Evolutionary conservation across 1,140 invertebrate species (phyloP), one percentile per base, ranked within the genome.

Genomic region (Drosophila mayri): DNA sequence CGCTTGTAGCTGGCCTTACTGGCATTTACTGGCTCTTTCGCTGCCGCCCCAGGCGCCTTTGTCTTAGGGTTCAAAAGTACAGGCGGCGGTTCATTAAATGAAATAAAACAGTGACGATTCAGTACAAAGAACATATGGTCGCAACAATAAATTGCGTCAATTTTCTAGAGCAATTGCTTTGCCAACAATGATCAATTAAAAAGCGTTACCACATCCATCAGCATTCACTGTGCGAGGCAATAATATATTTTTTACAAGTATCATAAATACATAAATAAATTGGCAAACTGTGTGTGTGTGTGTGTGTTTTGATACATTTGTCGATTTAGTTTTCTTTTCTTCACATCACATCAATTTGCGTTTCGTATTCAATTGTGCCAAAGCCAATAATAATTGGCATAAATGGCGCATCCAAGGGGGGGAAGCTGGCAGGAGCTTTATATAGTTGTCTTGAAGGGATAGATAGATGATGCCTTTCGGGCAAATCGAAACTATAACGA

Each of bases 361-460:
- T 87, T 58, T 77, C 50, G 72, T 80, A 83, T 88, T 76, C 83
- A 88, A 88, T 87, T 88, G 85, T 88, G 52, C 72, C 79, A 71
- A 54, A 83, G 76, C 76, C 80, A 87, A 88, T 87, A 83, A 87
- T 88, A 87, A 87, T 87, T 87, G 83, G 88, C 83, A 87, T 73
- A 88, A 84, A 88, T 84, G 70, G 52, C 44, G 60, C 57, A 72
- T 40, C 38, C 66, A 73, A 49, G 43, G 47, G 67, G 44, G 16
- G 50, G 64, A 54, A 44, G 16, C 35, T 35, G 49, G 49, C 35
- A 28, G 50, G 52, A 38, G 14, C 14, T 16, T 16, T 11, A 43
- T 38, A 55, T 40, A 28, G 38, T 58, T 10, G 16, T 44, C 38
- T 16, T 22, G 37, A 62, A 61, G 38, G 40, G 57, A 50, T 44